Evolutionary conservation across 2,113 vertebrate species (phyloP).

Genomic region (Thamnophis sirtalis): DNA sequence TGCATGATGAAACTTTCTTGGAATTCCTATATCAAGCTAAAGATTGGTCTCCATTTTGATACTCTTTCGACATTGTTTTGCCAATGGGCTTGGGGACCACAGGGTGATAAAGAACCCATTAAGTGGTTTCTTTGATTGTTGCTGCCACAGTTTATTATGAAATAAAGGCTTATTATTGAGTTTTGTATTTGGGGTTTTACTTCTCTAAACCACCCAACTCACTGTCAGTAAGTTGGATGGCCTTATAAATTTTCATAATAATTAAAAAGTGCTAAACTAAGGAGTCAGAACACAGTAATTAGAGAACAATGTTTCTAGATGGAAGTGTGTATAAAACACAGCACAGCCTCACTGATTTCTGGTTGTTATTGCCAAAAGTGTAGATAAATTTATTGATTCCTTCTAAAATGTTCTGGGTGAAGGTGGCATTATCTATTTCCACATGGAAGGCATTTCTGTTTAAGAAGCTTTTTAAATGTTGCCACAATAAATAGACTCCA

Average conservation of each 20-base stretch:
- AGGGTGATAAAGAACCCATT: background rate
- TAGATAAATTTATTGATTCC: background rate
- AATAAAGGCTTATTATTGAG: background rate
- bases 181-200: background rate
- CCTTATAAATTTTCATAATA: background rate
- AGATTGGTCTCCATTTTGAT: background rate
- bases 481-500: background rate
- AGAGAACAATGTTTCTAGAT: background rate
- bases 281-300: background rate
- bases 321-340: background rate
- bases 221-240: background rate
- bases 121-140: background rate
- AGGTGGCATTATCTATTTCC: background rate
- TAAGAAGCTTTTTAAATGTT: background rate
- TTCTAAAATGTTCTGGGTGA: background rate
- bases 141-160: background rate
- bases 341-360: background rate
- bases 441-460: background rate
- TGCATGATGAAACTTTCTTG: background rate
- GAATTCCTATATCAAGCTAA: background rate
- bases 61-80: background rate
- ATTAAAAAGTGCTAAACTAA: background rate
- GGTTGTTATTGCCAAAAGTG: background rate
- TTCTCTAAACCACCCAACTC: background rate
- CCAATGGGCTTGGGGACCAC: background rate